These are phyloP conservation scores for Meandrusa payeni DNA, from an alignment of 2,888 invertebrate species.

Conservation along the genomic window DNA sequence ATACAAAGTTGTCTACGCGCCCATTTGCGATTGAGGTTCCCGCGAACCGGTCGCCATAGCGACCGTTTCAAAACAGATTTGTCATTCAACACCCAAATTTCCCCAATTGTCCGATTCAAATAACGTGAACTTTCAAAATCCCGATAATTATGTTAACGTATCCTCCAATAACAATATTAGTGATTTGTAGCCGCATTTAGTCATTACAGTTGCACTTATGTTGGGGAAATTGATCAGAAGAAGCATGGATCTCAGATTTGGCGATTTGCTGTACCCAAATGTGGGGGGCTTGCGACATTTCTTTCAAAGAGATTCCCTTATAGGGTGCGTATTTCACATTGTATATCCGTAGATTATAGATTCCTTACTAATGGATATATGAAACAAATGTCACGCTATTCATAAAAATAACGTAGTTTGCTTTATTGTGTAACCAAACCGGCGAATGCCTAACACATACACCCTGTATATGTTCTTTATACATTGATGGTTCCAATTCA, in stretches of 20 bases:
- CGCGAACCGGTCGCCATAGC: slow-evolving; percentile 54
- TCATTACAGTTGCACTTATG: slow-evolving; percentile 37
- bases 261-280: slow-evolving; percentile 65
- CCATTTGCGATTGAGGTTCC: slow-evolving; percentile 41
- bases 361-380: too few species aligned
- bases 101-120: slow-evolving; percentile 41
- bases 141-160: slow-evolving; percentile 61
- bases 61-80: slow-evolving; percentile 59
- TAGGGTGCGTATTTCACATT: slow-evolving; percentile 59
- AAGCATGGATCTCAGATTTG: slow-evolving; percentile 71
- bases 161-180: slow-evolving; percentile 35
- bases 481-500: too few species aligned
- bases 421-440: too few species aligned
- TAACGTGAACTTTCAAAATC: slow-evolving; percentile 39
- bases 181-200: slow-evolving; percentile 37
- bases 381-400: too few species aligned
- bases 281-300: slow-evolving; percentile 56
- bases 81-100: slow-evolving; percentile 59
- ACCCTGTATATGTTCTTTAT: too few species aligned
- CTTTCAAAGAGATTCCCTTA: slow-evolving; percentile 57
- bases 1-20: slow-evolving; percentile 19
- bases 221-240: slow-evolving; percentile 45
- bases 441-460: too few species aligned
- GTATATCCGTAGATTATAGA: too few species aligned
- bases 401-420: too few species aligned